Conservation (phyloP, 2,113 vertebrate genomes). For the Ceratotherium simum region DNA sequence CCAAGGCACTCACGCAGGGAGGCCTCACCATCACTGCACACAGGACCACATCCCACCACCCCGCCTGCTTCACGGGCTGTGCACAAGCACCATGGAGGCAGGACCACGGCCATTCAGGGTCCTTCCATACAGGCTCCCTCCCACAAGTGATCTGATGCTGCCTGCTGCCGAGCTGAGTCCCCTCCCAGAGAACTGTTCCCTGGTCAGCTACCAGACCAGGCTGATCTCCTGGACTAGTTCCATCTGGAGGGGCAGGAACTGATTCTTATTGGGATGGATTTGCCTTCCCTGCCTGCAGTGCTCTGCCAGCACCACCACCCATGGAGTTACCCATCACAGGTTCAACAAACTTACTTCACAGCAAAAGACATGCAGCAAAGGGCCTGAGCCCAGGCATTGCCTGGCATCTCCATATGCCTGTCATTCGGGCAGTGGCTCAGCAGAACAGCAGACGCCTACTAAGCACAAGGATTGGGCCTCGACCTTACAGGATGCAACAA, state of each 20-base stretch:
- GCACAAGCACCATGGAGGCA: background rate
- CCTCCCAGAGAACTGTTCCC: background rate
- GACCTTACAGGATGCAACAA: fast-evolving
- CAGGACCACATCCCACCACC: too few relatives aligned
- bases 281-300: background rate
- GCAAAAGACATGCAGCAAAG: background rate
- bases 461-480: background rate
- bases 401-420: background rate
- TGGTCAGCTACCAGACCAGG: background rate
- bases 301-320: background rate
- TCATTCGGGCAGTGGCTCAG: background rate
- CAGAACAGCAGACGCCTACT: background rate
- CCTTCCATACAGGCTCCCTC: too few relatives aligned
- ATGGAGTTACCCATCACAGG: background rate
- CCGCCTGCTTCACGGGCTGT: background rate
- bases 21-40: too few relatives aligned
- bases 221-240: background rate
- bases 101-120: background rate
- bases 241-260: background rate
- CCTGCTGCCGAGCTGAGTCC: background rate
- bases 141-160: background rate
- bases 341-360: background rate
- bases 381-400: background rate
- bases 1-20: background rate
- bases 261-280: background rate